These are phyloP conservation scores for Nomada goodeniana DNA, from an alignment of 2,888 invertebrate species.

Conservation along the genomic window DNA sequence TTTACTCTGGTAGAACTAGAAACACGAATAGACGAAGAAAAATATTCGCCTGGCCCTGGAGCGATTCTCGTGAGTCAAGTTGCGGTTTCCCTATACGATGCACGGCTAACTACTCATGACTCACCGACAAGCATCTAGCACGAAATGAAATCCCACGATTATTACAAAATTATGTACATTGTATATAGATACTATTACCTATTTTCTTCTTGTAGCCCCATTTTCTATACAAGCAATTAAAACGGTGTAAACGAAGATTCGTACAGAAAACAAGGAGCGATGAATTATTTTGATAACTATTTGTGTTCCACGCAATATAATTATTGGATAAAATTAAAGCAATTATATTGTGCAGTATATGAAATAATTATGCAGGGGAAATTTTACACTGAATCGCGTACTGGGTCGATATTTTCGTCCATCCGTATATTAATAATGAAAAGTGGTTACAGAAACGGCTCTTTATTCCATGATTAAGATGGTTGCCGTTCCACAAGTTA, in stretches of 20 bases:
- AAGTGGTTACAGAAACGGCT: background rate
- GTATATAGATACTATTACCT: too few species aligned
- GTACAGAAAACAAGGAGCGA: too few species aligned
- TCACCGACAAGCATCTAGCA: constrained; percentile 65
- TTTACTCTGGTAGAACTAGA: constrained; percentile 17
- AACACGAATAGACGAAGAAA: constrained; percentile 31
- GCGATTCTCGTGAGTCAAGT: constrained; percentile 59
- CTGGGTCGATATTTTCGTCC: too few species aligned
- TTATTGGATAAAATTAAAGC: too few species aligned
- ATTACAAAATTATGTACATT: constrained; percentile 27
- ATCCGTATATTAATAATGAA: background rate
- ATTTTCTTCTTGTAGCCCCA: too few species aligned
- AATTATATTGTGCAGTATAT: too few species aligned
- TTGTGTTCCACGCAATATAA: too few species aligned
- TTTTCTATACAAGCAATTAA: too few species aligned
- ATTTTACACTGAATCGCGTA: too few species aligned
- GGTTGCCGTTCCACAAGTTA: background rate
- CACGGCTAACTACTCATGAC: constrained; percentile 58
- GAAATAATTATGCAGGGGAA: too few species aligned
- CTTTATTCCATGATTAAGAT: background rate
- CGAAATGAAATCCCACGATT: constrained; percentile 63
- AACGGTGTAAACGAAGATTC: too few species aligned
- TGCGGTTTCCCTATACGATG: constrained; percentile 56
- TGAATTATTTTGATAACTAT: too few species aligned
- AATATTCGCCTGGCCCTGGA: constrained; percentile 54